Evolutionary conservation across 2,888 invertebrate species (phyloP), one percentile per base, ranked within the genome.

Genomic region (Amiota mariae): DNA sequence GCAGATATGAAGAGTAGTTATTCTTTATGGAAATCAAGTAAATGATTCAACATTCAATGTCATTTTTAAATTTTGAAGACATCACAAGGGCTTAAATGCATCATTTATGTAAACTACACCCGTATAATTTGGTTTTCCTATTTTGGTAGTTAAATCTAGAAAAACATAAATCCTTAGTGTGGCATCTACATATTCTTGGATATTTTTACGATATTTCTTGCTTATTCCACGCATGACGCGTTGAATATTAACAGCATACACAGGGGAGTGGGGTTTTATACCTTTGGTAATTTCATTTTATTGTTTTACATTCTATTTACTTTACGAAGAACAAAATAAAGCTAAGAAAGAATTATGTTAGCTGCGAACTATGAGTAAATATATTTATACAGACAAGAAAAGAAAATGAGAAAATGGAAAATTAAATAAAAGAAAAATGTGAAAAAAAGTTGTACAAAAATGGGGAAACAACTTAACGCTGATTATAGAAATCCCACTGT

Each of bases 391-490:
- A 24, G 24, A 24, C 24, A 24, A 63, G 24, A 24, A 24, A 24
- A n/a, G n/a, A n/a, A 24, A 24, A 24, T 2, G 3, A 24, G 24
- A 24, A 24, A 24, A 24, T 24, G 24, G 15, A 3, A 56, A 57
- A n/a, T 3, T 20, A 75, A n/a, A 57, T 24, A 24, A 24, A 36
- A 73, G 61, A 24, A 24, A 24, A 24, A 24, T 36, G 61, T 9
- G 24, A 3, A 54, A 70, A 82, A 36, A 83, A 79, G 51, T 79
- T 78, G 10, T 66, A n/a, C 12, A 82, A 78, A 85, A 66, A 85
- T 82, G 78, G 82, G 85, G 76, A 75, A 83, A 85, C 81, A 85
- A 85, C 85, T 81, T 84, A 84, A 85, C 85, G 84, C 79, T 84
- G 83, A 84, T 84, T 84, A 84, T 82, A 85, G 82, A 85, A 84